Evolutionary conservation across 2,888 invertebrate species (phyloP).

Genomic region (Drosophila koepferae): DNA sequence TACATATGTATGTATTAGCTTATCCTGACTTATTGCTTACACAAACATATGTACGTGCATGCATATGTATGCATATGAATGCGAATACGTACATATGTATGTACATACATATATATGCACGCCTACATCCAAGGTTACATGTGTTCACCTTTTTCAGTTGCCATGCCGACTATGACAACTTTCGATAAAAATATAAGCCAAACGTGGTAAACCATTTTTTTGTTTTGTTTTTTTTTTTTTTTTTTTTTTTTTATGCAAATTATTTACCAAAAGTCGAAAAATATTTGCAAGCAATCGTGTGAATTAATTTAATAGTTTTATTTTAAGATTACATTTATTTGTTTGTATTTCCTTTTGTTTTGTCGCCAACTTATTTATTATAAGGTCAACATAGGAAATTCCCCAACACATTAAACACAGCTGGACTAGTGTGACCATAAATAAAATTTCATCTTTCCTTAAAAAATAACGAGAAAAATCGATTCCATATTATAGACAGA

Average conservation of each 20-base stretch:
- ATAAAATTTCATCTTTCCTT: background rate
- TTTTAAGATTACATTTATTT: background rate
- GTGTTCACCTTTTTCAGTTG: background rate
- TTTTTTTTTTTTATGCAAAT: background rate
- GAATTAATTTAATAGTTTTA: background rate
- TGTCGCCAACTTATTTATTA: background rate
- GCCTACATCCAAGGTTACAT: background rate
- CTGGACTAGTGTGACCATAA: conserved; percentile 5
- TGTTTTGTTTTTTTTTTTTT: too few species aligned
- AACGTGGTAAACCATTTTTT: background rate
- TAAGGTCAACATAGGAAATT: background rate
- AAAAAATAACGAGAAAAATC: background rate
- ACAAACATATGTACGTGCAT: background rate
- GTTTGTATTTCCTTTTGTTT: background rate
- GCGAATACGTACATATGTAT: background rate
- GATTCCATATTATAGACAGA: background rate
- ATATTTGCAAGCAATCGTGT: background rate
- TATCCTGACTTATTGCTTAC: background rate
- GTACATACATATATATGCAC: background rate
- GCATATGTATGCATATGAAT: too few species aligned
- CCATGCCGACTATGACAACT: background rate
- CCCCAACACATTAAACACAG: background rate
- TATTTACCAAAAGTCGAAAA: background rate
- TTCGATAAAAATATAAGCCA: background rate
- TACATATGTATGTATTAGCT: background rate